Evolutionary conservation across 2,797 vertebrate genomes (phyloP).

Genomic region (Passerculus sandwichensis): DNA sequence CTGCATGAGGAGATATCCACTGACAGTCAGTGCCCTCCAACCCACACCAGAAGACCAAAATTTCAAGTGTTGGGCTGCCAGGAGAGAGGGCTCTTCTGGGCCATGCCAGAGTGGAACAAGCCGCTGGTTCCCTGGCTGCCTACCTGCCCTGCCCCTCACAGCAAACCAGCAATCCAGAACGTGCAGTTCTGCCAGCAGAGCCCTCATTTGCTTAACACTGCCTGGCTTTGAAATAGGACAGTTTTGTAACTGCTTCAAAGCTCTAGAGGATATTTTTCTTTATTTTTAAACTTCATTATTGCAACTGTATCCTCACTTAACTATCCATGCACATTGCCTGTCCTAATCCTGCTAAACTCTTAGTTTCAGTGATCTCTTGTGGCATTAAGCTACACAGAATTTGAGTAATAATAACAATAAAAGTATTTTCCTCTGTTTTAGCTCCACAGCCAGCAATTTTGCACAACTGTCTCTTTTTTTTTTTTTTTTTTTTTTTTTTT

Average conservation of each 20-base stretch:
- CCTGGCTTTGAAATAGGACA: conserved; percentile 24
- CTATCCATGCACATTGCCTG: not conserved
- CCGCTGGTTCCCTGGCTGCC: rapidly evolving
- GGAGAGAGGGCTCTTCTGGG: not conserved
- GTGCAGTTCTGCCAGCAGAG: not conserved
- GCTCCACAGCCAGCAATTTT: not conserved
- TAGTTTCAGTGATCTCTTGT: not conserved
- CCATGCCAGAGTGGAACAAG: not conserved
- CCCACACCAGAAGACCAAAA: not conserved
- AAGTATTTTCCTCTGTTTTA: not conserved
- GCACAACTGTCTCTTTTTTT: not conserved
- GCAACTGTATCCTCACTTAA: conserved; percentile 29
- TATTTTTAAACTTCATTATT: conserved; percentile 57
- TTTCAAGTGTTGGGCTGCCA: not conserved
- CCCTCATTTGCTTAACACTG: not conserved
- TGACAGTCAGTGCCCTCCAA: not conserved
- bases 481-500: not conserved
- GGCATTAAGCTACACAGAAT: not conserved
- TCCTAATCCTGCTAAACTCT: conserved; percentile 23
- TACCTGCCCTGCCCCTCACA: not conserved
- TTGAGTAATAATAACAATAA: not conserved
- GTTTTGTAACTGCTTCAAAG: conserved; percentile 37
- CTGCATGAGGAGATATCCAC: not conserved
- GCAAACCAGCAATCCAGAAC: not conserved
- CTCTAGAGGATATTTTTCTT: conserved; percentile 42